These are phyloP conservation scores for Alloplasta piceator DNA, from an alignment of 2,888 invertebrate species.

Conservation along the genomic window DNA sequence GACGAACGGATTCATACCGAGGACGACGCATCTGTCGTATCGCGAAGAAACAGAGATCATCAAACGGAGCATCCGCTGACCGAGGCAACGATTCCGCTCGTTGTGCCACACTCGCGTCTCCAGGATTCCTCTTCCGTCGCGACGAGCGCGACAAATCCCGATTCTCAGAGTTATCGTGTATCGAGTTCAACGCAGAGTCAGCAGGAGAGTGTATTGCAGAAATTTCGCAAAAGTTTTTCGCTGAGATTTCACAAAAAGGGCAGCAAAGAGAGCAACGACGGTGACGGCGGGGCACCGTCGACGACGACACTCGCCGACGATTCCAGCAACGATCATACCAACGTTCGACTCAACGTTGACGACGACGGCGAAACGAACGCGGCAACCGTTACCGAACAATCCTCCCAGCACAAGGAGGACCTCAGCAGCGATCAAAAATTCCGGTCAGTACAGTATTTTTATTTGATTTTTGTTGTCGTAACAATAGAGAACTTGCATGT, in stretches of 20 bases:
- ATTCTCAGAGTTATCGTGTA: slow-evolving; percentile 67
- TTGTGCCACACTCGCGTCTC: slow-evolving; percentile 75
- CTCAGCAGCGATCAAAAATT: slow-evolving; percentile 78
- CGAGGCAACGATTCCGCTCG: slow-evolving; percentile 77
- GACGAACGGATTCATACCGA: slow-evolving; percentile 66
- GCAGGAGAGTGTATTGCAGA: slow-evolving; percentile 87
- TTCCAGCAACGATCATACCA: slow-evolving; percentile 42
- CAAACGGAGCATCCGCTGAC: slow-evolving; percentile 78
- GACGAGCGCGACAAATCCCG: slow-evolving; percentile 61
- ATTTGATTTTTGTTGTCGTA: background rate
- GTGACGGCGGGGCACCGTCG: slow-evolving; percentile 78
- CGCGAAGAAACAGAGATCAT: slow-evolving; percentile 64
- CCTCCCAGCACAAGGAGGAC: slow-evolving; percentile 77
- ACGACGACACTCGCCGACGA: slow-evolving; percentile 54
- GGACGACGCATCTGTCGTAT: slow-evolving; percentile 62
- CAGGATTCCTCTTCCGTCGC: slow-evolving; percentile 70
- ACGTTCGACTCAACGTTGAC: slow-evolving; percentile 65
- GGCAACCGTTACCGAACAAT: slow-evolving; percentile 68
- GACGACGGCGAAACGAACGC: slow-evolving; percentile 67
- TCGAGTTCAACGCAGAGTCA: slow-evolving; percentile 69
- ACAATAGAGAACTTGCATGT: no score
- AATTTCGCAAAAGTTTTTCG: slow-evolving; percentile 89
- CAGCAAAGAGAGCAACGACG: slow-evolving; percentile 84
- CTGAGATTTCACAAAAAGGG: slow-evolving; percentile 86
- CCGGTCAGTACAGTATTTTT: slow-evolving; percentile 75